A percentile compares a stretch with the other conserved stretches of the same genome.
Conservation (phyloP, 1,140 invertebrate species). For the Cardiocondyla obscurior region DNA sequence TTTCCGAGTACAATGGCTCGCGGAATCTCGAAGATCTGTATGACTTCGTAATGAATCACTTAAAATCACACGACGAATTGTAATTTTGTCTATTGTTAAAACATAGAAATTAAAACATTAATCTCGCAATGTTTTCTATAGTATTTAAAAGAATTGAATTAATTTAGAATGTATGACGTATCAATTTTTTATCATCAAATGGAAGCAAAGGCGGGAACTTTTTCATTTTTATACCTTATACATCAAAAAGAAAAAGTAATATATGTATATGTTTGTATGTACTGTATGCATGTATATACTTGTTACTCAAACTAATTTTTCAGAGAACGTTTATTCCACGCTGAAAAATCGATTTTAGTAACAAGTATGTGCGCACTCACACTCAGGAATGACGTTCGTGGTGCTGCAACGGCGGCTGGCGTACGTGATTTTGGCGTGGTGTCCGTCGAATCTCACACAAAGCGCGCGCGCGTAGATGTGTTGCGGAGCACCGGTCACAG, state of each 20-base stretch:
- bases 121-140: conserved; percentile 7
- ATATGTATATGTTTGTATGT: not conserved
- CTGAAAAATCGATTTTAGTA: too few species aligned
- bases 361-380: too few species aligned
- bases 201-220: not conserved
- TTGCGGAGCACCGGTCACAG: too few species aligned
- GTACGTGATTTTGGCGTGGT: too few species aligned
- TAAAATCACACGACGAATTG: conserved; percentile 85
- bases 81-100: conserved; percentile 64
- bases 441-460: too few species aligned
- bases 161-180: not conserved
- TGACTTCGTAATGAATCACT: conserved; percentile 86
- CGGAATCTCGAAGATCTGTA: conserved; percentile 88
- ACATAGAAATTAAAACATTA: not conserved
- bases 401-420: too few species aligned
- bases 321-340: too few species aligned
- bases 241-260: not conserved
- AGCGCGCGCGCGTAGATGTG: too few species aligned
- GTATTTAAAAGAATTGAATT: conserved; percentile 8
- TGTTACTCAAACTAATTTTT: too few species aligned
- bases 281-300: too few species aligned
- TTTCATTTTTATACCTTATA: conserved; percentile 47
- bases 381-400: too few species aligned
- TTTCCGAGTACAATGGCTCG: conserved; percentile 89
- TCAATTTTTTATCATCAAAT: not conserved